Conservation (phyloP, 2,113 vertebrate species). For the Danio rerio region DNA sequence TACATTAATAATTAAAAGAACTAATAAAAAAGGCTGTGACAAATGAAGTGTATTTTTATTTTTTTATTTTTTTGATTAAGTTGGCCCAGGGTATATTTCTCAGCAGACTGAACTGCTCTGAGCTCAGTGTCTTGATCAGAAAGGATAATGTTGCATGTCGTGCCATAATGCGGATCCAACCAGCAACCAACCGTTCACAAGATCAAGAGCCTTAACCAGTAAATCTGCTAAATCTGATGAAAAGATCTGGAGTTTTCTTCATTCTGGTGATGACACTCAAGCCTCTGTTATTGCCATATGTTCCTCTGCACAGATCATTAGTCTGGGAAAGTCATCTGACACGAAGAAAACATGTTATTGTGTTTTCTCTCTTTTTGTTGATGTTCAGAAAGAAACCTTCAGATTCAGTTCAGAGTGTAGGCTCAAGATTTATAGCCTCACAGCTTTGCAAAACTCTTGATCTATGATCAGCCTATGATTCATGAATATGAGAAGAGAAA, state of each 20-base stretch:
- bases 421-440: background rate
- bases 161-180: background rate
- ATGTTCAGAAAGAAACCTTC: background rate
- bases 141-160: background rate
- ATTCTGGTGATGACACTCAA: conserved; percentile 10
- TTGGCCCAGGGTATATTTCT: no score
- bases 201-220: background rate
- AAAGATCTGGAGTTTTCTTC: background rate
- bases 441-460: background rate
- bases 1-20: no score
- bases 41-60: no score
- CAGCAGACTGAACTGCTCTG: background rate
- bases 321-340: conserved; percentile 51
- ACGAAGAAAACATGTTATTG: conserved; percentile 36
- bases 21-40: no score
- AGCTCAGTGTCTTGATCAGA: background rate
- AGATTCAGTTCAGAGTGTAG: background rate
- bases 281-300: background rate
- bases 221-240: conserved; percentile 18
- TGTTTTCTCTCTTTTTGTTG: background rate
- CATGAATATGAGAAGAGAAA: no score
- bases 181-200: background rate
- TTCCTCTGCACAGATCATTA: conserved; percentile 50
- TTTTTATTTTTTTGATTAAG: no score
- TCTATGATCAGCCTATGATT: no score